Evolutionary conservation across 2,888 invertebrate genomes (phyloP), one percentile per base, ranked within the genome.

Genomic region (Achlya flavicornis): DNA sequence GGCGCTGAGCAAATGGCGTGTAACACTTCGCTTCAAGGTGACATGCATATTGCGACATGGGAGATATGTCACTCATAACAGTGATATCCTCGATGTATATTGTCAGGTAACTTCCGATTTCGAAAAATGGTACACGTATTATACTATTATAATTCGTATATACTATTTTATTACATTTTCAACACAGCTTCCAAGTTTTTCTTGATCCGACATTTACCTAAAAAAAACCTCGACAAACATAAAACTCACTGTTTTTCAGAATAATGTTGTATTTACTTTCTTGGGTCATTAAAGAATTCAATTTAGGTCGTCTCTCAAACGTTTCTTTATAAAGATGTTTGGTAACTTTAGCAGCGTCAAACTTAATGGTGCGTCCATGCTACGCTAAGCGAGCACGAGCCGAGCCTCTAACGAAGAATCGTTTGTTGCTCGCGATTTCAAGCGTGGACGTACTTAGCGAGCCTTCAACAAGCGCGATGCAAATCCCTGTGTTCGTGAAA

Each of bases 1-100:
- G 83, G 85, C 83, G 72, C 83, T 84, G 85, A 88, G 78, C 75
- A 85, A 88, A 86, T 85, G 75, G 88, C 86, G 88, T 87, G 87
- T 83, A 83, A 84, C 88, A 88, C 78, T 76, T 83, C 79, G 78
- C 71, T 73, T 69, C 87, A 88, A 88, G 88, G 88, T 88, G 87
- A 88, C 78, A 79, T 68, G 68, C 62, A 67, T 65, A 68, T 41
- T 64, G 61, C 14, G 16, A 26, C 38, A 60, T 41, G 53, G 53
- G 41, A 60, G 38, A 60, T 26, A 8, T 38, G 59, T 38, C 60
- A 10, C 35, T 41, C 16, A 41, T 41, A 12, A 12, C 12, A 12
- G 7, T 41, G 12, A 12, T 41, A 41, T 41, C 8, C 41, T 41
- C 41, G 12, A 41, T 41, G 12, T 41, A 41, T 41, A 7, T 3